Evolutionary conservation across 2,888 invertebrate species (phyloP), one percentile per base, ranked within the genome.

Genomic region (Trilocha varians): DNA sequence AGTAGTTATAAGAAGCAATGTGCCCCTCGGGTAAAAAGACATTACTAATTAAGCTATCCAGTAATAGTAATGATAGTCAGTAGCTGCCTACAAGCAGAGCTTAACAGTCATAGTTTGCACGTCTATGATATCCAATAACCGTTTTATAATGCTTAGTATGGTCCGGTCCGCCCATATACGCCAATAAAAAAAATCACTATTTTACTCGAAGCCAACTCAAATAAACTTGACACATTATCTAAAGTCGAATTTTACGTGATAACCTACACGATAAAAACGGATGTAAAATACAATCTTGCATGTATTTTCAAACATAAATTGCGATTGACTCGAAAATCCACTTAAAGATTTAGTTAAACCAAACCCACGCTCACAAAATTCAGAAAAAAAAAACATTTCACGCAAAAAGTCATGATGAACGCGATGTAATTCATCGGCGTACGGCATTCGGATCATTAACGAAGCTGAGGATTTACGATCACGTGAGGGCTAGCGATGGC

Each of bases 381-480:
- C 60, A 57, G 65, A 66, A 70, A 74, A 66, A 66, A 74, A 67
- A 67, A 73, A 70, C 70, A 68, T 69, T 73, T 72, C 57, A 57
- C 57, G 67, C 64, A 73, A 74, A 77, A 78, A 77, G 68, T 73
- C 72, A 74, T 78, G 72, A 75, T 70, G 67, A 67, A 70, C 66
- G 68, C 74, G 68, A 72, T 68, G 76, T 77, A 79, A 78, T 77
- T 80, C 78, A 79, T 78, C 74, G 70, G 62, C 58, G 59, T 72
- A 72, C 71, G 66, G 56, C 68, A 57, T 66, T 70, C 62, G 69
- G 63, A 73, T 82, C 79, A 78, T 80, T 82, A 83, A 79, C 70
- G 73, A 74, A 70, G 62, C n/a, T 59, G 61, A 74, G 73, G 72
- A 80, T 83, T 83, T 83, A 84, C 80, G 82, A 80, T 75, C 80